Evolutionary conservation across 2,113 vertebrate species (phyloP), one percentile per base, ranked within the genome.

Genomic region (Cinclus mexicanus): DNA sequence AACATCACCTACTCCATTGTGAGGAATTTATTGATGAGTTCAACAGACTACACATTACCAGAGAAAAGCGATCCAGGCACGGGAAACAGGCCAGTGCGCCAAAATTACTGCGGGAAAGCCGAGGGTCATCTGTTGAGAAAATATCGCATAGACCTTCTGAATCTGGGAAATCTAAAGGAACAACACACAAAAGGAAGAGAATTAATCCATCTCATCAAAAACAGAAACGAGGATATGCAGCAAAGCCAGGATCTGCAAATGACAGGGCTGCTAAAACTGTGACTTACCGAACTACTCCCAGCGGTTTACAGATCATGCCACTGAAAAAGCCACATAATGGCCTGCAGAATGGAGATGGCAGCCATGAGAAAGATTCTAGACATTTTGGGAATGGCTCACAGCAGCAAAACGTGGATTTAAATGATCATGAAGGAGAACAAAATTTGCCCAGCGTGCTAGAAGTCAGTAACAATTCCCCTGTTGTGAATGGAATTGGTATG

Each of bases 1-100:
- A 99, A 83, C 98, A 99, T 71, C 99, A 99, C 82, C 98, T 99
- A 17, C 97, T 99, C 77, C 99, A 99, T 97, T 99, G 99, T 65
- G 99, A 99, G 97, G 99, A 99, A 95, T 99, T 99, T 90, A 99
- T 99, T 15, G 98, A 99, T 29, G 99, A 99, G 96, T 99, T 99
- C 97, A 99, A 99, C 53, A 99, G 98, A 97, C 98, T 99, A 26
- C 98, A 97, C 3, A 59, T 98, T 72, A 95, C 98, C 72, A 97
- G 98, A 31, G 98, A 99, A 91, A 99, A 98, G 92, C 97, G 97
- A 46, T 82, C 98, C 12, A 98, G 99, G 83, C 95, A 98, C 14
- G 97, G 97, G 91, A 99, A 99, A 97, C 98, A 98, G 95, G 61
- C 92, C 25, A 64, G 90, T 0, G 7, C 95, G 8, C 85, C 98